These are phyloP conservation scores for Oenanthe oenanthe DNA, from an alignment of 2,113 vertebrate species.

Conservation along the genomic window DNA sequence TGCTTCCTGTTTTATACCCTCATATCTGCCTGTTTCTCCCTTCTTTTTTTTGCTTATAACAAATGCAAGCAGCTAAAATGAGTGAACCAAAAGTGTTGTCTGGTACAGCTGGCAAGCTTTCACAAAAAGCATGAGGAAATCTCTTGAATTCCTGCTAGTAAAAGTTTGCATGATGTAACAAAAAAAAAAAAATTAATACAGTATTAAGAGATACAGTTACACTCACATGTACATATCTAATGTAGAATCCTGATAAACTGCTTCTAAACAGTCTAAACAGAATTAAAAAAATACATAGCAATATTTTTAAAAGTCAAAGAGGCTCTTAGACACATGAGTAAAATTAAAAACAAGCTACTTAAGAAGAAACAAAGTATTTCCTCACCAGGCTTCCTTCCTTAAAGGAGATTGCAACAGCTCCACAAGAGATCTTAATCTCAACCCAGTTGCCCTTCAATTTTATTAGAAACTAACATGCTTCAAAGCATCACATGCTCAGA, in stretches of 20 bases:
- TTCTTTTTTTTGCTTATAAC: background rate
- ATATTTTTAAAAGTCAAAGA: background rate
- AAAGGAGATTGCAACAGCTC: background rate
- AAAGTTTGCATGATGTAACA: background rate
- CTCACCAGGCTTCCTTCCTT: background rate
- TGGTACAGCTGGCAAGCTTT: background rate
- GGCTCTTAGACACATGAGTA: background rate
- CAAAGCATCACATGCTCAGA: background rate
- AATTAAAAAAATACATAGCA: too few relatives aligned
- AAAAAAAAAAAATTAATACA: background rate
- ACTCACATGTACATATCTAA: background rate
- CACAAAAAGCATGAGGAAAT: background rate
- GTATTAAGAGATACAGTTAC: background rate
- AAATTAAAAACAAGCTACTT: background rate
- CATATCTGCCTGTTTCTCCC: background rate
- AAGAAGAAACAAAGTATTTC: background rate
- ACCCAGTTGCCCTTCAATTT: background rate
- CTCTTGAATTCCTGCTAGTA: background rate
- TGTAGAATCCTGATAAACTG: background rate
- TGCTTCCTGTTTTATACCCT: background rate
- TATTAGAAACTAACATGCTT: background rate
- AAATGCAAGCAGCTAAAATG: background rate
- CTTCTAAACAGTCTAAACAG: background rate
- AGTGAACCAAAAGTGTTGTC: background rate
- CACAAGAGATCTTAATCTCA: background rate